Base-by-base conservation (phyloP, 2,797 vertebrate species). In the Sebastes variabilis region DNA sequence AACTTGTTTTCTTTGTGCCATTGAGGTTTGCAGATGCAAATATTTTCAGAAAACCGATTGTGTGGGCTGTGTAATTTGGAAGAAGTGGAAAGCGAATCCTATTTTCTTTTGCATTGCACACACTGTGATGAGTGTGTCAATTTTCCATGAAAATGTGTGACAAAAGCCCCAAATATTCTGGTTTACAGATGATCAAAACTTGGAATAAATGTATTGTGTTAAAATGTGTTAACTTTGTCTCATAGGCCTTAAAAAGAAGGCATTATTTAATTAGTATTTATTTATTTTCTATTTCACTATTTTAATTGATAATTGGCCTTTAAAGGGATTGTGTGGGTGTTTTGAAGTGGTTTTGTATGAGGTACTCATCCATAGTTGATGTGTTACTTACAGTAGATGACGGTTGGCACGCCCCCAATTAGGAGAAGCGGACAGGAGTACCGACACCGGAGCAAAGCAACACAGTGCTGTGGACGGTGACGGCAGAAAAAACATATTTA, bases 31-130 rank as follows among this genome's bases (percentile, higher is more conserved):
- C 18, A 52, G 8, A 20, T n/a, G 49, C 49, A 52, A 52, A 52
- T 18, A 52, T 52, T 20, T 61, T 32, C 29, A 61, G 59, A 61
- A 61, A 61, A 30, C 13, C 1, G 9, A 12, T 5, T 42, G 14
- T 42, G 38, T 42, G 38, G 13, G 32, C 30, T 64, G 11, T 61
- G 29, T 30, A 29, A 61, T 59, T 59, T 29, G 4, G 38, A 42
- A 18, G 27, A 32, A 56, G 1, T 32, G 38, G 0, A 42, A 38
- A 38, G 36, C 0, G 18, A 61, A 29, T 32, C 16, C 29, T 8
- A 22, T 62, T 22, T 36, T 32, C 2, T 61, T 36, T 62, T n/a
- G 30, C 32, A 8, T 10, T 52, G 49, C 4, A 52, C 49, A 52
- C 18, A 52, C 49, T 46, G 10, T 46, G 42, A 52, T n/a, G 0